These are phyloP conservation scores for Beris chalybata DNA, from an alignment of 2,888 invertebrate species.

Conservation along the genomic window DNA sequence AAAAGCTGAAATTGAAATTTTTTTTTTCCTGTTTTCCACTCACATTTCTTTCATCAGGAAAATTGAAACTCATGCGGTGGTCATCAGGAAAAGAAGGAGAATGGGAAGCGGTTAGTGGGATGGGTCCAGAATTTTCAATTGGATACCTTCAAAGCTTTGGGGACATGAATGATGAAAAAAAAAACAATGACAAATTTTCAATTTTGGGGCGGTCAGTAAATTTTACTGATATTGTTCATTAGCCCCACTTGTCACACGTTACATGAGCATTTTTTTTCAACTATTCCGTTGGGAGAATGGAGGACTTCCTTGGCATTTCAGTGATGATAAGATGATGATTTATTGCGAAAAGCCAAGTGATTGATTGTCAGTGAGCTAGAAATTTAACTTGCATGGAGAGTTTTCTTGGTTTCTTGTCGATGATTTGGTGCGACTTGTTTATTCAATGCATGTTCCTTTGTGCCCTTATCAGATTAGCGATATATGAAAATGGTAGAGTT, in stretches of 20 bases:
- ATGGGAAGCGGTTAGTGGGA: too few species aligned
- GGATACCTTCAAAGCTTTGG: conserved; percentile 12
- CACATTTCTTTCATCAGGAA: conserved; percentile 15
- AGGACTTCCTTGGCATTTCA: too few species aligned
- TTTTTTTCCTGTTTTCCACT: not conserved
- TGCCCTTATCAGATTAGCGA: too few species aligned
- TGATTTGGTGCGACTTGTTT: too few species aligned
- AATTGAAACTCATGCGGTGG: conserved; percentile 24
- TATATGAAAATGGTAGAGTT: too few species aligned
- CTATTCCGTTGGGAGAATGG: too few species aligned
- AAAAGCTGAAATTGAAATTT: conserved; percentile 22
- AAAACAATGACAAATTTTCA: conserved; percentile 7
- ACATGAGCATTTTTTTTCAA: conserved; percentile 11
- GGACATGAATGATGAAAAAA: not conserved
- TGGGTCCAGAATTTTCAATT: conserved; percentile 11
- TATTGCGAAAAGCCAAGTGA: too few species aligned
- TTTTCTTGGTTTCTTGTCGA: too few species aligned
- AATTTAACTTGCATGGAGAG: too few species aligned
- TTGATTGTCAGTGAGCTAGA: too few species aligned
- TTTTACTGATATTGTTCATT: conserved; percentile 21
- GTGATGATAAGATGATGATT: too few species aligned
- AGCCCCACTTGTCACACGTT: conserved; percentile 24
- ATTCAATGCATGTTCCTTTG: too few species aligned
- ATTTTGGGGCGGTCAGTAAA: conserved; percentile 23
- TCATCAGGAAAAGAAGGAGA: not conserved